Conservation (phyloP, 1,140 invertebrate species). For the Drosophila malerkotliana region DNA sequence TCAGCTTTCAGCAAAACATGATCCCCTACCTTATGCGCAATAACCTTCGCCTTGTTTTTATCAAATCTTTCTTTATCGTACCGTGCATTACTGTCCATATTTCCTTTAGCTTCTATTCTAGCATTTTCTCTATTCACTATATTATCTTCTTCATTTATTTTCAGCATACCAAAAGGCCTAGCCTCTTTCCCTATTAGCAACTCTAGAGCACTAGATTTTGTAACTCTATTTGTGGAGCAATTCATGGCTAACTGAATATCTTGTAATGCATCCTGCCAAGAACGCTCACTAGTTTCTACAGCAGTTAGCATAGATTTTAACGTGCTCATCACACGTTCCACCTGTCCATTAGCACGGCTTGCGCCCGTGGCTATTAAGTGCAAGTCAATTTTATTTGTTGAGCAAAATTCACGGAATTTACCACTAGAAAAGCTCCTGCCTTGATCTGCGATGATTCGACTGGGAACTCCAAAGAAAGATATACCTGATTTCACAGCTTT, state of each 20-base stretch:
- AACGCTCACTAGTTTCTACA: neutral
- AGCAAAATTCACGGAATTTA: slow-evolving; percentile 3
- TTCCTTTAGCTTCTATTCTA: neutral
- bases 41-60: neutral
- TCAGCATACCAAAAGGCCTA: slow-evolving; percentile 3
- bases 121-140: neutral
- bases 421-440: neutral
- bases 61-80: neutral
- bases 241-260: neutral
- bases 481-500: neutral
- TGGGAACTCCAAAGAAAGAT: neutral
- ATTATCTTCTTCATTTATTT: slow-evolving; percentile 8
- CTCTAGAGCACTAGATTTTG: neutral
- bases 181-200: slow-evolving; percentile 6
- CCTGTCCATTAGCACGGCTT: slow-evolving; percentile 6
- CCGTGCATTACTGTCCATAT: neutral
- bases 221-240: neutral
- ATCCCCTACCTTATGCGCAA: neutral
- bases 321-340: neutral
- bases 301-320: slow-evolving; percentile 7
- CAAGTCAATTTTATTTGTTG: neutral
- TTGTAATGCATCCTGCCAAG: neutral
- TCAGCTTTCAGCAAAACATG: neutral
- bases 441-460: neutral
- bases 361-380: slow-evolving; percentile 10